Base-by-base conservation (phyloP, 2,113 vertebrate genomes). In the Ovis canadensis region DNA sequence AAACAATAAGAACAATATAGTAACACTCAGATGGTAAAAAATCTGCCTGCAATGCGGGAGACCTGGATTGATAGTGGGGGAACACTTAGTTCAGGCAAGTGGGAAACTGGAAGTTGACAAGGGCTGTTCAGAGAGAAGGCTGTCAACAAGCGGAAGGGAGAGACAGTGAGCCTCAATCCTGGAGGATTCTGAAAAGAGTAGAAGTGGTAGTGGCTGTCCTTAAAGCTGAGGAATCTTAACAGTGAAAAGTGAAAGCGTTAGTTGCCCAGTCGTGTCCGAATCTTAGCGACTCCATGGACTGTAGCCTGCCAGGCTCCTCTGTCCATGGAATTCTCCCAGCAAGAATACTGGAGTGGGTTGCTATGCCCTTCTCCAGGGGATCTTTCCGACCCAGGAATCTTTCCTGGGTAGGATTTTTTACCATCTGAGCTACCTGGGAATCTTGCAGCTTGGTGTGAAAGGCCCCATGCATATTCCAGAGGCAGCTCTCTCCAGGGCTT, bases 241-340 rank as follows among this genome's bases (percentile, higher is more conserved):
- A 36, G n/a, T 36, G 67, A 71, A 36, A 36, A 36, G 67, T 6
- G 67, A 71, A 40, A 71, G 67, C n/a, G 10, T 40, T 12, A 71
- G 10, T 71, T 10, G 5, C 67, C 4, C 10, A 23, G n/a, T 40
- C 0, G 1, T 71, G 10, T 23, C 67, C 0, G 19, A 40, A 23
- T 71, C 64, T 71, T 71, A 6, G n/a, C n/a, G 0, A 71, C 67
- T n/a, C 67, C 67, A 40, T 36, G 67, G 67, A 12, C 64, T 36
- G 64, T 11, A 71, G 19, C 10, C 67, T 12, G 2, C 67, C 67
- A 40, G 67, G 10, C 67, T 71, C n/a, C 19, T 71, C 67, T 36
- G 10, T 40, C 67, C n/a, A 23, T 40, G n/a, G 67, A 40, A 40
- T 71, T 71, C n/a, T 71, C 67, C n/a, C 0, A 0, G 19, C n/a